phyloP scores from a whole-genome alignment of 2,888 invertebrate species.

The Leptinotarsa juncta region DNA sequence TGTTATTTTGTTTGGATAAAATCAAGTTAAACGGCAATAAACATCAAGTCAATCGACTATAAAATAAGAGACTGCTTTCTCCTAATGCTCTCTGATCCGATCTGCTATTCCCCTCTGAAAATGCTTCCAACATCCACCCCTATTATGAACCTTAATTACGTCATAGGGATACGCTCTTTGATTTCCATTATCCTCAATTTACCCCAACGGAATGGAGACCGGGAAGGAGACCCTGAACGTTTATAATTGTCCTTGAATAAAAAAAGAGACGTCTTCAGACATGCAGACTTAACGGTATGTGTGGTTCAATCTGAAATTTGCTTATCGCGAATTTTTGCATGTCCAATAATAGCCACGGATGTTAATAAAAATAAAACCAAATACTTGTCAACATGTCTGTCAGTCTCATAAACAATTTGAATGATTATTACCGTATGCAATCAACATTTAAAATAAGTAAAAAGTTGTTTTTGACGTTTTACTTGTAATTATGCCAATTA shows the following conservation, averaged over 20 bases:
- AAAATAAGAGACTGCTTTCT: constrained; percentile 39
- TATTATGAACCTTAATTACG: constrained; percentile 54
- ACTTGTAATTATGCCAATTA: constrained; percentile 8
- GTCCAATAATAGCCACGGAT: neutral
- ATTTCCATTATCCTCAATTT: constrained; percentile 53
- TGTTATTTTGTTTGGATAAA: constrained; percentile 22
- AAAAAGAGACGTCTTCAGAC: neutral
- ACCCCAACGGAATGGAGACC: constrained; percentile 19
- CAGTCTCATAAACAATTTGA: neutral
- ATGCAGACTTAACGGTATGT: neutral
- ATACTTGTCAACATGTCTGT: constrained; percentile 6
- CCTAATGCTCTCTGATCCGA: constrained; percentile 60
- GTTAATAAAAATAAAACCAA: neutral
- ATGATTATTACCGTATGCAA: neutral
- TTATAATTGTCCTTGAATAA: constrained; percentile 5
- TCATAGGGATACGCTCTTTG: constrained; percentile 54
- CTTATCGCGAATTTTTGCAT: constrained; percentile 1
- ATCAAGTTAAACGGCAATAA: constrained; percentile 31
- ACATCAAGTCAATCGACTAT: constrained; percentile 38
- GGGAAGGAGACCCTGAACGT: neutral
- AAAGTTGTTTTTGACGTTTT: neutral
- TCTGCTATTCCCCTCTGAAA: constrained; percentile 54
- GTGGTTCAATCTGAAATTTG: neutral
- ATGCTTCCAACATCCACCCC: constrained; percentile 38
- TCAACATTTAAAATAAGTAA: neutral